Base-by-base conservation (phyloP, 2,888 invertebrate genomes). In the Brachycybe producta region DNA sequence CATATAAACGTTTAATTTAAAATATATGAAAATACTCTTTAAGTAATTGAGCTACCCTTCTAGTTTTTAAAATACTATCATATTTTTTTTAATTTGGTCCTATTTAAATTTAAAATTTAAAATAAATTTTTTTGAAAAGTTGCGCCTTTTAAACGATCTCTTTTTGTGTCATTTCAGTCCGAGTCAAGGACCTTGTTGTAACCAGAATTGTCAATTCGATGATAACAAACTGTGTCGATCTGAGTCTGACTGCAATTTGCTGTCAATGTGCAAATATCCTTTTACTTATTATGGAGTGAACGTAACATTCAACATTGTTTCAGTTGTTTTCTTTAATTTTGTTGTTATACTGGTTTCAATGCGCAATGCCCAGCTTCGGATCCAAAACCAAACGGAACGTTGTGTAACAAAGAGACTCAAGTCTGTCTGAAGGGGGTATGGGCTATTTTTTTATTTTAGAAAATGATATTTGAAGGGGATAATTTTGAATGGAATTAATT, bases 151-250 rank as follows among this genome's bases (percentile, higher is more conserved):
- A 30, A 30, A 21, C 28, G 27, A 15, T n/a, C n/a, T n/a, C n/a
- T 41, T 35, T 38, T 43, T 44, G 52, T 49, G 52, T 52, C 61
- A 47, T 60, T 73, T 59, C 70, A 91, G 92, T 65, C 97, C 97
- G 0, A 94, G 94, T 49, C 87, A 97, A 73, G 98, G 98, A 5
- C 95, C 94, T 23, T 98, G 98, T 71, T 98, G 97, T 68, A 75
- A 80, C 61, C 76, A 76, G 53, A 74, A 77, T 28, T 94, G 92
- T 66, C 73, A 75, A 59, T 92, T 85, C 70, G 54, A 52, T 19
- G 23, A 13, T 15, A 32, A 21, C 3, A 56, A 57, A 40, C 54
- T 60, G 27, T 71, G 71, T 55, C 57, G 63, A 46, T 55, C 57
- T 19, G 59, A 58, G 27, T 63, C 66, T 5, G 94, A 95, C 64